Base-by-base conservation (phyloP, 2,888 invertebrate species). In the Ellobium chinense region DNA sequence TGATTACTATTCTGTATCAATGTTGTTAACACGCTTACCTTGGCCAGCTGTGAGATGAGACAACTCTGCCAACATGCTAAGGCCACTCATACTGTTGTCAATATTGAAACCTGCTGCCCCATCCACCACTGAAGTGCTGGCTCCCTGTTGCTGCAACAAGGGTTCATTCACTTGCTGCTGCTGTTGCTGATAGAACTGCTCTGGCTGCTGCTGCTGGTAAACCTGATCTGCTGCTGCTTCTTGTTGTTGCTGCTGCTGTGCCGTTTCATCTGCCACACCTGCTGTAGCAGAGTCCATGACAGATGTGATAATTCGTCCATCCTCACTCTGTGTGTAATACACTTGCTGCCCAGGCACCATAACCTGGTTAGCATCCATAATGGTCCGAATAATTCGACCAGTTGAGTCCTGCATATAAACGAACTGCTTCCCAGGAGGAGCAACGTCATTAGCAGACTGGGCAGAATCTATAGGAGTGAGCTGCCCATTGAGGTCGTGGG, bases 351-450 rank as follows among this genome's bases (percentile, higher is more conserved):
- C 75, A 31, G 75, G 80, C 0, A 75, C 70, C 80, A 75, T 80
- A n/a, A 46, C 70, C 37, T 80, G 80, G n/a, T 68, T 80, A 29
- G 80, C 80, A 46, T 80, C 80, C 75, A 80, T 69, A 2, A 80
- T 68, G 29, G 80, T 75, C 18, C 80, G 74, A 14, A 80, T 80
- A 12, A 80, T 80, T 7, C 80, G 58, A 9, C 80, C 80, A 14
- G 56, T 80, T 0, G 80, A 69, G 60, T 80, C 80, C 54, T 75
- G 75, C 75, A 75, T 75, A 54, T 75, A 80, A 2, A 80, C 80
- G 75, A 80, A 80, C 68, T 80, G 80, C 54, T 80, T 80, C 1
- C 75, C 80, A 24, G 80, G 80, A n/a, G 80, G 80, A 2, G 75
- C 75, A 14, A 75, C 69, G 27, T 80, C 80, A 31, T 69, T 69